These are phyloP conservation scores for Copsychus sechellarum DNA, from an alignment of 2,113 vertebrate species.

Conservation along the genomic window DNA sequence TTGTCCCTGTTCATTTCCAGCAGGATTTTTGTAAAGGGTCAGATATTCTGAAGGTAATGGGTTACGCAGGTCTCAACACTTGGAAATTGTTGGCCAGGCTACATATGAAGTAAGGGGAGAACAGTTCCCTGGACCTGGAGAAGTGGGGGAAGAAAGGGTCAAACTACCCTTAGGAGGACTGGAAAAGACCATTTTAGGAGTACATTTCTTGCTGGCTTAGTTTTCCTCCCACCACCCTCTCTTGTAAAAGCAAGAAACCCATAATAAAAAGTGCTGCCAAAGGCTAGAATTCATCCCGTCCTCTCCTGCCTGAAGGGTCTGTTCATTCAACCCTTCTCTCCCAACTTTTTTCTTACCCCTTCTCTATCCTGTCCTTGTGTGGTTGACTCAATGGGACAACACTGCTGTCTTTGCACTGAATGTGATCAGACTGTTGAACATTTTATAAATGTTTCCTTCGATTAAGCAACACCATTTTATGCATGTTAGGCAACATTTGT, in stretches of 20 bases:
- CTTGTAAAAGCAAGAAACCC: neutral
- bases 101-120: neutral
- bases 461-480: neutral
- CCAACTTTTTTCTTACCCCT: neutral
- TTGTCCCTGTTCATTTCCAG: neutral
- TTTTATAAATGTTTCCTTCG: neutral
- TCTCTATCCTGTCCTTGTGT: neutral
- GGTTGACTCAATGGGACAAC: neutral
- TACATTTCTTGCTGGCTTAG: neutral
- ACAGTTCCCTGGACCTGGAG: neutral
- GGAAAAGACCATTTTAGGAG: neutral
- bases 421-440: neutral
- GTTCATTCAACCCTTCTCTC: neutral
- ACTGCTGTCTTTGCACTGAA: neutral
- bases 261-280: neutral
- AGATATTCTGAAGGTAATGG: neutral
- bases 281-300: neutral
- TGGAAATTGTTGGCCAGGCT: neutral
- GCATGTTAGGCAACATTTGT: neutral
- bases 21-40: neutral
- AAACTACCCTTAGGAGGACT: neutral
- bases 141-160: neutral
- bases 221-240: neutral
- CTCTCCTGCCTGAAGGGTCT: neutral
- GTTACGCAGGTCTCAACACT: rapidly evolving